These are phyloP conservation scores for Sternotherus odoratus DNA, from an alignment of 2,797 vertebrate genomes.

Conservation along the genomic window DNA sequence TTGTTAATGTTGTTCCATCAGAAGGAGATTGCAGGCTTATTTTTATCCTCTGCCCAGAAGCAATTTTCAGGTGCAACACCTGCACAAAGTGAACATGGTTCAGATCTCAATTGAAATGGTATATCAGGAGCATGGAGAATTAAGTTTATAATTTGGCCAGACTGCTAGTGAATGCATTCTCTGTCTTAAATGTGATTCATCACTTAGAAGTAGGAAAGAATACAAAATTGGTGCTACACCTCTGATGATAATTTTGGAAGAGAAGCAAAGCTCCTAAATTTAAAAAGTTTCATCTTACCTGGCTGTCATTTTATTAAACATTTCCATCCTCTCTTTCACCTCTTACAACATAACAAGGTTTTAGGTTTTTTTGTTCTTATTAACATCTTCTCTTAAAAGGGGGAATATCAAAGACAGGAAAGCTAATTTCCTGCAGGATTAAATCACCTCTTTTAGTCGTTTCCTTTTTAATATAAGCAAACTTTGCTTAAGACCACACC, in stretches of 20 bases:
- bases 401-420: slow-evolving; percentile 24
- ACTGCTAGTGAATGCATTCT: background rate
- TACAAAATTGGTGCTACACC: background rate
- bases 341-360: slow-evolving; percentile 1
- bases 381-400: slow-evolving; percentile 14
- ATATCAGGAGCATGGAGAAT: background rate
- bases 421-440: slow-evolving; percentile 40
- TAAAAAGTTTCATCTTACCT: slow-evolving; percentile 5
- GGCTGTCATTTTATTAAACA: slow-evolving; percentile 32
- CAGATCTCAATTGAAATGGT: background rate
- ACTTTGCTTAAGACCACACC: background rate
- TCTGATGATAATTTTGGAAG: background rate
- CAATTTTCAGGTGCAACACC: background rate
- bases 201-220: background rate
- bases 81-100: background rate
- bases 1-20: background rate
- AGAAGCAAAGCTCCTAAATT: slow-evolving; percentile 28
- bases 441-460: slow-evolving; percentile 16
- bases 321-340: slow-evolving; percentile 14
- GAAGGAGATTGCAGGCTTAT: background rate
- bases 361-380: slow-evolving; percentile 17
- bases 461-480: background rate
- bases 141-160: rapidly evolving
- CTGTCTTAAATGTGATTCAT: background rate
- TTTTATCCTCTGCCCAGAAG: background rate